Evolutionary conservation across 2,888 invertebrate species (phyloP), one percentile per base, ranked within the genome.

Genomic region (Cheilosia soror): DNA sequence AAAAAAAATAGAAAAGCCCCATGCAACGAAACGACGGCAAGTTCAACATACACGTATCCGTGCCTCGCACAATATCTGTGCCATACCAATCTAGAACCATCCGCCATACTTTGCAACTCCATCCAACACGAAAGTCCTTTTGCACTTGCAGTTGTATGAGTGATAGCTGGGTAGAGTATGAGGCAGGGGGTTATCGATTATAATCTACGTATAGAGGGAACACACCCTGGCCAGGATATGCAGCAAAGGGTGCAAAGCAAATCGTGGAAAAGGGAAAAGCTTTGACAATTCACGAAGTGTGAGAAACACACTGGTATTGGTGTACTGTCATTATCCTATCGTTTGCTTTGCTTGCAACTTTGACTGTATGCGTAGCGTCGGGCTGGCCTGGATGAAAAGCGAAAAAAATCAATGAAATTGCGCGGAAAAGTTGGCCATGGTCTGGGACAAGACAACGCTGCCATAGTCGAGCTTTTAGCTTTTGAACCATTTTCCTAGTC

Each of bases 371-470:
- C 6, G 81, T 85, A 85, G 85, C 85, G 85, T 85, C 81, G 44
- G 71, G 15, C 44, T 71, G 69, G 69, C 85, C 85, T 77, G 85
- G 81, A 72, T 77, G 71, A 53, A 44, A 62, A 53, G 40, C 42
- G 37, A 71, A 75, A 80, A 75, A 80, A 72, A 81, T 62, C 62
- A 68, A 85, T 81, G 44, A 63, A 72, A 79, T 66, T 75, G 73
- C 75, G 73, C 80, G 66, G 78, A 89, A 89, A 89, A 89, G 89
- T 89, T 90, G 89, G 89, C 89, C 89, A 88, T 89, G 89, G 90
- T 90, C 90, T 89, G 89, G 89, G 89, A 89, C 89, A 88, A 82
- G 75, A 68, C 76, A 27, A 11, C 51, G n/a, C 42, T 57, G 65
- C 40, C 42, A 40, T n/a, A 58, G 42, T 15, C 20, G 31, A 76